Conservation (phyloP, 1,140 invertebrate genomes). For the Daktulosphaira vitifoliae region DNA sequence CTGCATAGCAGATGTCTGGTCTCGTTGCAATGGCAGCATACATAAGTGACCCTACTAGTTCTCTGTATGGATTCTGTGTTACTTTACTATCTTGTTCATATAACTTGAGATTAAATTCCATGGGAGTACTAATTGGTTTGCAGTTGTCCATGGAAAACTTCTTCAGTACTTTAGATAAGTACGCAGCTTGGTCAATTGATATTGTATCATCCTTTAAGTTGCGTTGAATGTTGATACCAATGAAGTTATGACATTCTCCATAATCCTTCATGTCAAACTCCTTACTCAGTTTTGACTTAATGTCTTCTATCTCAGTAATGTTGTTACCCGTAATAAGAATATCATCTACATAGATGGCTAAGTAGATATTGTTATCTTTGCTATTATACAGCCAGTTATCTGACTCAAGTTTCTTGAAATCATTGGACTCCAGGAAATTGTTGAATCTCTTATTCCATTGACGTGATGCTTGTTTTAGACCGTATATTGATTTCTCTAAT, state of each 20-base stretch:
- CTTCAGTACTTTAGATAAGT: neutral
- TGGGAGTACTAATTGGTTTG: neutral
- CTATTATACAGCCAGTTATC: slow-evolving; percentile 6
- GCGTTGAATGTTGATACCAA: slow-evolving; percentile 7
- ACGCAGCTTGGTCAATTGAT: slow-evolving; percentile 1
- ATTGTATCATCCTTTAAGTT: neutral
- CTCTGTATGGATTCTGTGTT: neutral
- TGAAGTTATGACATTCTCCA: slow-evolving; percentile 5
- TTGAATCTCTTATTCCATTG: slow-evolving; percentile 16
- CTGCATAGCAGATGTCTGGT: too few species aligned
- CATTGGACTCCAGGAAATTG: neutral
- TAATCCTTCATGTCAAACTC: slow-evolving; percentile 13
- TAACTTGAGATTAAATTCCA: neutral
- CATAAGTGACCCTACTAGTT: too few species aligned
- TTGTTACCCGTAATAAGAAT: neutral
- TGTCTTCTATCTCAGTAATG: neutral
- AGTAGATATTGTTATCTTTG: neutral
- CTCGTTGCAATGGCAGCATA: too few species aligned
- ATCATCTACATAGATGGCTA: slow-evolving; percentile 21
- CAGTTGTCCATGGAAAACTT: neutral
- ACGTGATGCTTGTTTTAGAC: slow-evolving; percentile 6
- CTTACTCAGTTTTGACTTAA: neutral
- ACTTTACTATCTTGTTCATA: neutral
- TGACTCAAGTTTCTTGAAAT: neutral
- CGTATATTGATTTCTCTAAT: slow-evolving; percentile 28